Evolutionary conservation across 1,140 invertebrate genomes (phyloP).

Genomic region (Wiebesia pumilae): DNA sequence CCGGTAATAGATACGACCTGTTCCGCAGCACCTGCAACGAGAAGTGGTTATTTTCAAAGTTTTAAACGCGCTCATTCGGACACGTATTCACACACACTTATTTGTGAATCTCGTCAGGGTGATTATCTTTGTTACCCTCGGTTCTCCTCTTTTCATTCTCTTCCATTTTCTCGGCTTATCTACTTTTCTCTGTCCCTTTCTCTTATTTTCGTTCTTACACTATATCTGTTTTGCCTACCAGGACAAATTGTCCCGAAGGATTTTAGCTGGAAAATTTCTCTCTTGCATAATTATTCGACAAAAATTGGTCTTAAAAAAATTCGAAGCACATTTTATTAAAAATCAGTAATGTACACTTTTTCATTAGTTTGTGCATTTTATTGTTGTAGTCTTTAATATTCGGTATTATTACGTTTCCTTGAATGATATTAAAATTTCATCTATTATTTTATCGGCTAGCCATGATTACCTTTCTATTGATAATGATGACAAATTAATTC

Average conservation of each 20-base stretch:
- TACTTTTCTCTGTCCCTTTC: neutral
- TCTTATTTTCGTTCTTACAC: neutral
- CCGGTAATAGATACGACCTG: neutral
- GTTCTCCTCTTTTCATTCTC: neutral
- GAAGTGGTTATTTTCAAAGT: neutral
- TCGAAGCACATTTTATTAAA: slow-evolving; percentile 18
- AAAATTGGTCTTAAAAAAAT: slow-evolving; percentile 3
- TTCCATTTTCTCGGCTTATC: neutral
- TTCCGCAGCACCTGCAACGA: neutral
- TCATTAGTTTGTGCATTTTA: too few species aligned
- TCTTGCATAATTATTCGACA: slow-evolving; percentile 11
- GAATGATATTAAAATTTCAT: neutral
- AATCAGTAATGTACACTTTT: too few species aligned
- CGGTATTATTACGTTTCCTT: neutral
- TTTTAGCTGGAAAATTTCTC: neutral
- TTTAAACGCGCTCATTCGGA: neutral
- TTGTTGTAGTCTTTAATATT: neutral
- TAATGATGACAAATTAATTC: neutral
- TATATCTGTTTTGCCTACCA: neutral
- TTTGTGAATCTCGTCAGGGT: neutral
- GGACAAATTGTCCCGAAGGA: slow-evolving; percentile 16
- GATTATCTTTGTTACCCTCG: slow-evolving; percentile 19
- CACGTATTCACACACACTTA: neutral
- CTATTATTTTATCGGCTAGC: neutral
- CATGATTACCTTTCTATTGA: neutral